phyloP scores from a whole-genome alignment of 2,797 vertebrate genomes.

The Pogonophryne albipinna region DNA sequence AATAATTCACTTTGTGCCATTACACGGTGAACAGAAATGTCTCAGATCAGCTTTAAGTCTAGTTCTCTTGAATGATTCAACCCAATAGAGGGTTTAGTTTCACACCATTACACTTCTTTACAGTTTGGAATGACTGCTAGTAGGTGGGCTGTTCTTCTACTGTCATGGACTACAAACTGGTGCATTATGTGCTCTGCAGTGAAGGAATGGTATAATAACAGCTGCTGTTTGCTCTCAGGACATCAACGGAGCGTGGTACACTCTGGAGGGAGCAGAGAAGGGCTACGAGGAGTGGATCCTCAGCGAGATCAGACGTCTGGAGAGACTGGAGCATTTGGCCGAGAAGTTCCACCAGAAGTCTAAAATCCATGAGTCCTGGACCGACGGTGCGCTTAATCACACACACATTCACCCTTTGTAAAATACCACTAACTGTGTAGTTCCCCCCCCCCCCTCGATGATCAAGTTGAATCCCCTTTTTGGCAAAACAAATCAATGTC shows the following conservation, averaged over 20 bases:
- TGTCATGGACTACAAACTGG: not conserved
- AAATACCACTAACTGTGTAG: not conserved
- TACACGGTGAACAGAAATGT: not conserved
- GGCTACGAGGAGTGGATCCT: conserved; percentile 97
- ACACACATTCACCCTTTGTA: not conserved
- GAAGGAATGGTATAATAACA: not conserved
- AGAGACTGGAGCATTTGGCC: conserved; percentile 93
- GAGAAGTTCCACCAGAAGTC: conserved; percentile 97
- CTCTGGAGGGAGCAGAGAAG: conserved; percentile 93
- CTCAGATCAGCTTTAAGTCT: not conserved
- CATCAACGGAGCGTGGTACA: conserved; percentile 92
- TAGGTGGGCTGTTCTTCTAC: not conserved
- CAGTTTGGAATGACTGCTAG: too few relatives aligned
- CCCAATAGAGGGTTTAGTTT: not conserved
- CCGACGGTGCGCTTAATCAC: conserved; percentile 83
- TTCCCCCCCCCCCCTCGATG: too few relatives aligned
- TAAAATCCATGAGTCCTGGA: conserved; percentile 94
- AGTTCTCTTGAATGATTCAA: not conserved
- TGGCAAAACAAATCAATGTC: too few relatives aligned
- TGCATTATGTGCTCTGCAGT: too few relatives aligned
- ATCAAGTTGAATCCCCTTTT: too few relatives aligned
- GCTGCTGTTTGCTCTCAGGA: conserved; percentile 80
- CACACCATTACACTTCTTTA: too few relatives aligned
- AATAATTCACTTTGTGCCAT: too few relatives aligned
- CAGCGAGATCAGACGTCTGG: conserved; percentile 93